Evolutionary conservation across 2,797 vertebrate genomes (phyloP), one percentile per base, ranked within the genome.

Genomic region (Australoheros facetus): DNA sequence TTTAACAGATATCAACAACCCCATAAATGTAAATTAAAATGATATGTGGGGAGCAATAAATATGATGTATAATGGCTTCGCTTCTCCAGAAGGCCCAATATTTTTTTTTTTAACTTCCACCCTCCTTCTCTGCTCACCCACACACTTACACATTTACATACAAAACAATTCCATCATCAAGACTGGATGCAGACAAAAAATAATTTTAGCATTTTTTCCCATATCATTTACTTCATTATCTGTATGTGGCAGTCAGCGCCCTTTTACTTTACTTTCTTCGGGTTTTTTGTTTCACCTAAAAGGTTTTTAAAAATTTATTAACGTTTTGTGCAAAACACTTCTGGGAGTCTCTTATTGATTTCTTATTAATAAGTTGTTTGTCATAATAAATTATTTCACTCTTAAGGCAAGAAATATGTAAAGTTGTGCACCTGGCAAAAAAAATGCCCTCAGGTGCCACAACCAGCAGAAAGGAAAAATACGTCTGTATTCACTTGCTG

Each of bases 301-400:
- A 93, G 84, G 83, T 89, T 94, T 93, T 94, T 78, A 92, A 92
- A 93, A 92, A 94, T 91, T 91, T 87, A 94, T 94, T 93, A 93
- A 86, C 76, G 23, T 86, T 90, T 91, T 91, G 78, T 74, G 45
- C 78, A 88, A 92, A 94, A 90, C 89, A 90, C 89, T 82, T 89
- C 89, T 89, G 91, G 89, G 93, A 94, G 82, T 77, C 79, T 92
- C 75, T 82, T 82, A 93, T 91, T 92, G 91, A 94, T 94, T 95
- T 93, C 75, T 92, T 96, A 94, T 94, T 94, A 95, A 96, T 94
- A 91, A 89, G 83, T 88, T 94, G 89, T 95, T 96, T 94, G 91
- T 90, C 88, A 78, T 90, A 87, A 93, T 92, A 93, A 92, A 93
- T 93, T 58, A 90, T 90, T 90, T 91, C 90, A 86, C 83, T 88